Base-by-base conservation (phyloP, 2,113 vertebrate genomes). In the Cyanocitta stelleri region DNA sequence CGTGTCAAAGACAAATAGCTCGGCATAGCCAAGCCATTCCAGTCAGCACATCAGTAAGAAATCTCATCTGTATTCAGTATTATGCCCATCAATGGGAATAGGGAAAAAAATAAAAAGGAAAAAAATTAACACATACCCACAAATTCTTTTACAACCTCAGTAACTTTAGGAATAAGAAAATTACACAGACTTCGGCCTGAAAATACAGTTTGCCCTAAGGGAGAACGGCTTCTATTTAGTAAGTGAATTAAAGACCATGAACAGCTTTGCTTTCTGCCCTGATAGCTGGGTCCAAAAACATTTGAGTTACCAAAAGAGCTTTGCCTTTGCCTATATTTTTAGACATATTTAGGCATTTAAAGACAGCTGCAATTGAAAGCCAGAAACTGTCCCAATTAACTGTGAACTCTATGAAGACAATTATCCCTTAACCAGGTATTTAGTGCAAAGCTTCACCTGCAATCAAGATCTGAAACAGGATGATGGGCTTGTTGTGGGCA, bases 1-100 rank as follows among this genome's bases (percentile, higher is more conserved):
- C 12, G 0, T 10, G 2, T 80, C 87, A 92, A 75, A 91, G 78
- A 89, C 74, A 91, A 90, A 90, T 5, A 84, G 62, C 68, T 94
- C 66, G 87, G 73, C 55, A 90, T 7, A 93, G 71, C 54, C 88
- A 83, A 88, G 14, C 46, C 62, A 19, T 37, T 87, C 63, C 85
- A 86, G 87, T 66, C 77, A 76, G 33, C 61, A 79, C 0, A 1
- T 75, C 73, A 62, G 33, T 66, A 85, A 90, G 37, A 87, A 94
- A 92, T 37, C 69, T 14, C 39, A 76, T 75, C 85, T 74, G 59
- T 22, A 75, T 41, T 91, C 58, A 63, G 23, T 33, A n/a, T 58
- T 82, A 71, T 10, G 15, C 3, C 33, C n/a, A 77, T 17, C 1
- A 0, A 74, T 11, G 12, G 55, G 62, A 85, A 64, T 4, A 13